A percentile compares a stretch with the other conserved stretches of the same genome.
phyloP scores from a whole-genome alignment of 2,888 invertebrate species.

The Metellina segmentata region DNA sequence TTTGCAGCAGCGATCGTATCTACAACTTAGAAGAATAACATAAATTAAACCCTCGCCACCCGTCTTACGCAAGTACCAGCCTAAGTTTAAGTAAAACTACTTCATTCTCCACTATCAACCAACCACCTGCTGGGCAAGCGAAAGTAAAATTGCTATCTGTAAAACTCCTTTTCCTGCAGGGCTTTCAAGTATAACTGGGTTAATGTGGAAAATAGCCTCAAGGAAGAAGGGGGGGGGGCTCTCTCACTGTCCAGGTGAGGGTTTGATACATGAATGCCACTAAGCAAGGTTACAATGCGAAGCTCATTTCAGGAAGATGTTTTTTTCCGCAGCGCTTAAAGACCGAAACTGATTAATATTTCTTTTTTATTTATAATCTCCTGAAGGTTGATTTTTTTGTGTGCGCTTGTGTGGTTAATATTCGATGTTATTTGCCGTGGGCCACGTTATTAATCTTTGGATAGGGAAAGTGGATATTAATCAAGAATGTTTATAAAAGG shows the following conservation, averaged over 20 bases:
- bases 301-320: conserved; percentile 9
- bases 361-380: conserved; percentile 32
- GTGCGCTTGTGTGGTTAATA: conserved; percentile 39
- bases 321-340: conserved; percentile 18
- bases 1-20: not conserved
- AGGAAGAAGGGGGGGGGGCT: too few relatives aligned
- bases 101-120: not conserved
- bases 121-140: conserved; percentile 2
- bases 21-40: not conserved
- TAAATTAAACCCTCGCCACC: not conserved
- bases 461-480: conserved; percentile 61
- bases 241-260: not conserved
- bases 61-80: not conserved
- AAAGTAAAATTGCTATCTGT: conserved; percentile 55
- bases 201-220: conserved; percentile 44
- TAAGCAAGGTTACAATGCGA: conserved; percentile 47
- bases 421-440: conserved; percentile 30
- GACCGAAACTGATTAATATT: conserved; percentile 47
- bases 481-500: conserved; percentile 71
- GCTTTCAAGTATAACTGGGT: conserved; percentile 50
- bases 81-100: not conserved
- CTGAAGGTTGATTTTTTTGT: conserved; percentile 16
- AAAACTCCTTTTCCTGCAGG: conserved; percentile 63
- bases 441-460: conserved; percentile 53
- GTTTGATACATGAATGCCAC: conserved; percentile 40